Evolutionary conservation across 2,888 invertebrate species (phyloP).

Genomic region (Scelioninae gen. 1): DNA sequence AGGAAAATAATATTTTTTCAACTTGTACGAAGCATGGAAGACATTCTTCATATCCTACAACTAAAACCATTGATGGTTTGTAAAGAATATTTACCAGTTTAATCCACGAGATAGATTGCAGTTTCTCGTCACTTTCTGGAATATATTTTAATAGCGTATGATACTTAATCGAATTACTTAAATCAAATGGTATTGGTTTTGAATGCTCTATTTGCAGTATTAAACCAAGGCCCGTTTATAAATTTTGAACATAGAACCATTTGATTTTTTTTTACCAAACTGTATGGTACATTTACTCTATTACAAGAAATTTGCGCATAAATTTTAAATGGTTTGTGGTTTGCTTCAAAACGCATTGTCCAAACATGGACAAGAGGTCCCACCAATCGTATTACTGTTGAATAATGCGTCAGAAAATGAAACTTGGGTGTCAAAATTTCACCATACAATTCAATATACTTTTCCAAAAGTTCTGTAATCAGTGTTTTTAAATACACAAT

Average conservation of each 20-base stretch:
- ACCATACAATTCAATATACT: slow-evolving; percentile 7
- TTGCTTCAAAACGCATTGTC: slow-evolving; percentile 24
- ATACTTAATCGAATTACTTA: no score
- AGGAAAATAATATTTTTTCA: no score
- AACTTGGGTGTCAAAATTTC: slow-evolving; percentile 15
- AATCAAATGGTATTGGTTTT: neutral
- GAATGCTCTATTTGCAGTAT: neutral
- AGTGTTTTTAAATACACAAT: slow-evolving; percentile 20
- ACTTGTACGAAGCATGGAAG: no score
- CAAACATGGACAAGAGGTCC: slow-evolving; percentile 24
- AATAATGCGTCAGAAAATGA: slow-evolving; percentile 18
- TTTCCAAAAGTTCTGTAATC: slow-evolving; percentile 10
- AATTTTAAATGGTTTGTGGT: slow-evolving; percentile 11
- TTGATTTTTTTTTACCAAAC: slow-evolving; percentile 14
- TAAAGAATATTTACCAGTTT: no score
- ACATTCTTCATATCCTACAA: no score
- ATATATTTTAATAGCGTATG: no score
- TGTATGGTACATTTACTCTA: slow-evolving; percentile 12
- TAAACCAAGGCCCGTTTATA: neutral
- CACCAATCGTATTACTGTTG: neutral
- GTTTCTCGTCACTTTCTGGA: no score
- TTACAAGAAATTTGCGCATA: slow-evolving; percentile 9
- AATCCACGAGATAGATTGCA: no score
- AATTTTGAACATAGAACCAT: slow-evolving; percentile 10
- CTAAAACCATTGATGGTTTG: no score